Percentiles rank a stretch among this genome's conserved stretches.
Evolutionary conservation across 2,797 vertebrate genomes (phyloP).

Genomic region (Podarcis siculus): DNA sequence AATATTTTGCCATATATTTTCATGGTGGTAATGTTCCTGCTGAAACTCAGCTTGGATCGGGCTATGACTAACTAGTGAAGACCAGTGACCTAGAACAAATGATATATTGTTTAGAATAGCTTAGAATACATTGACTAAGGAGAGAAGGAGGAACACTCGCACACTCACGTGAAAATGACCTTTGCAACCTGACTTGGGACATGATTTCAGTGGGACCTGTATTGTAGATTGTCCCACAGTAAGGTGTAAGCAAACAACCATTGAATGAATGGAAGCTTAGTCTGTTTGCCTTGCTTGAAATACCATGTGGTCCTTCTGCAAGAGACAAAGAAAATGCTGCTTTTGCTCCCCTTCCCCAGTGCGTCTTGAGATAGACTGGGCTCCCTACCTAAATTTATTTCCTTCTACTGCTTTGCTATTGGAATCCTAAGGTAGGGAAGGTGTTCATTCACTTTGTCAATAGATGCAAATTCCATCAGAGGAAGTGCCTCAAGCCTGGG

Average conservation of each 20-base stretch:
- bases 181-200: too few species aligned
- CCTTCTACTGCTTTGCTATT: neutral
- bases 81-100: too few species aligned
- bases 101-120: too few species aligned
- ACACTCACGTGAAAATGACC: too few species aligned
- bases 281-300: neutral
- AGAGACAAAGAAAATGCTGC: neutral
- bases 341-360: too few species aligned
- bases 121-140: too few species aligned
- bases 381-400: neutral
- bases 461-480: neutral
- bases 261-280: neutral
- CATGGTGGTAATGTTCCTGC: too few species aligned
- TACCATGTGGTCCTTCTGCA: neutral
- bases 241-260: neutral
- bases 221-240: neutral
- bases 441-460: neutral
- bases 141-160: too few species aligned
- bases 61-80: too few species aligned
- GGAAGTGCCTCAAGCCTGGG: neutral
- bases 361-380: neutral
- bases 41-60: too few species aligned
- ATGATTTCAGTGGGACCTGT: too few species aligned
- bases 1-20: too few species aligned
- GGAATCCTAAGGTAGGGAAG: neutral